Conservation (phyloP, 2,113 vertebrate genomes). For the Onychorhynchus coronatus region DNA sequence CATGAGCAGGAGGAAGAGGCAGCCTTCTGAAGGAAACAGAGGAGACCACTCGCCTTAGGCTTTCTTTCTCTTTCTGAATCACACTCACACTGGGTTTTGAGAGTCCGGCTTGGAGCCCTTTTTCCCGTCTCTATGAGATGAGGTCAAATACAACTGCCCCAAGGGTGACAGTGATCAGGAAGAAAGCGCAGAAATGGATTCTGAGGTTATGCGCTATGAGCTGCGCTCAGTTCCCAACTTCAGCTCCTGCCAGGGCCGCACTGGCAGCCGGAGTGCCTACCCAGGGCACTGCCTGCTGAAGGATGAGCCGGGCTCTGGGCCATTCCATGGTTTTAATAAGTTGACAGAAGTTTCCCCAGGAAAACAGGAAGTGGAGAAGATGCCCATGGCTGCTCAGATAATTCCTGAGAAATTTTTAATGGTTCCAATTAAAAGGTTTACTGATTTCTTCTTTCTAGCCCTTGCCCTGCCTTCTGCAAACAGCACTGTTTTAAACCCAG, state of each 20-base stretch:
- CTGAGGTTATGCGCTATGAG: background rate
- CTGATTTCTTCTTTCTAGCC: background rate
- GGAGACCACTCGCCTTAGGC: background rate
- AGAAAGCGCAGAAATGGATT: background rate
- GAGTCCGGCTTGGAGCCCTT: background rate
- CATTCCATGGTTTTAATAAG: background rate
- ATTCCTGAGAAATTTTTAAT: background rate
- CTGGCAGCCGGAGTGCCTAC: background rate
- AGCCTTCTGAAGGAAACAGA: background rate
- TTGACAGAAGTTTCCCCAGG: background rate
- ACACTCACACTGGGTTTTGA: background rate
- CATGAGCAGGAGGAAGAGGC: background rate
- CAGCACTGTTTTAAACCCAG: background rate
- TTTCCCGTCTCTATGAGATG: background rate
- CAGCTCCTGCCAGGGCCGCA: background rate
- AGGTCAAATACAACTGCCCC: background rate
- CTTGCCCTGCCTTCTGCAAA: background rate
- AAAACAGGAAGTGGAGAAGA: background rate
- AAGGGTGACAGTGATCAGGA: fast-evolving
- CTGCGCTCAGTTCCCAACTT: background rate
- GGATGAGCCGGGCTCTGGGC: fast-evolving
- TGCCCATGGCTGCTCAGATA: background rate
- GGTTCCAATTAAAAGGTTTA: background rate
- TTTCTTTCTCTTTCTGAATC: background rate
- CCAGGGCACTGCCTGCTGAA: background rate